Conservation (phyloP, 2,113 vertebrate genomes). For the Rhea pennata region DNA sequence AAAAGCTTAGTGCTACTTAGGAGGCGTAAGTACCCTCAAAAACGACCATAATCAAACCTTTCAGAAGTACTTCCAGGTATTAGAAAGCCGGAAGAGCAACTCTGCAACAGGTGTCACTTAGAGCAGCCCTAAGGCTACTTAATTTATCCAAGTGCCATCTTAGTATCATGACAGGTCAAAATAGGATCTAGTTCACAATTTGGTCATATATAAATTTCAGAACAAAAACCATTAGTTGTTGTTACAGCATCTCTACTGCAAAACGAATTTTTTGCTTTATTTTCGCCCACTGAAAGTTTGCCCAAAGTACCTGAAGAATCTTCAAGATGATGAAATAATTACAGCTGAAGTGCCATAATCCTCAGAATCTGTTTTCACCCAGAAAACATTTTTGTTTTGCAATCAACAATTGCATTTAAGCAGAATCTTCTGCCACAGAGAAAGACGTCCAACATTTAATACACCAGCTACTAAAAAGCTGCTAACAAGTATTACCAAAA, state of each 20-base stretch:
- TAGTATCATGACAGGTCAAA: background rate
- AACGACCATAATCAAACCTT: background rate
- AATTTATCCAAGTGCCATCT: background rate
- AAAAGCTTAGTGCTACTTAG: constrained; percentile 20
- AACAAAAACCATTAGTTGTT: background rate
- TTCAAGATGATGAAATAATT: background rate
- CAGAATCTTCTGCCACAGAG: background rate
- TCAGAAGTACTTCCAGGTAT: background rate
- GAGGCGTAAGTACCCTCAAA: constrained; percentile 22
- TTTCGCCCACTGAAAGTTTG: background rate
- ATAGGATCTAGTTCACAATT: background rate
- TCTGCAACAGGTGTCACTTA: background rate
- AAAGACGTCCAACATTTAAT: background rate
- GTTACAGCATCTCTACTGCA: background rate
- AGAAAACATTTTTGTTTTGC: background rate
- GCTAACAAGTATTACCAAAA: background rate
- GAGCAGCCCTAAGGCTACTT: background rate
- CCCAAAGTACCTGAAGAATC: background rate
- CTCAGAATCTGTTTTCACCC: background rate
- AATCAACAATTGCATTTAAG: background rate
- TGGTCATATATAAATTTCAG: background rate
- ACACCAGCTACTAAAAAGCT: background rate
- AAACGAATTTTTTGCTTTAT: background rate
- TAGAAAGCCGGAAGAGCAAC: background rate
- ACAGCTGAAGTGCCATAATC: background rate